Conservation (phyloP, 2,888 invertebrate species). For the Synanthedon vespiformis region DNA sequence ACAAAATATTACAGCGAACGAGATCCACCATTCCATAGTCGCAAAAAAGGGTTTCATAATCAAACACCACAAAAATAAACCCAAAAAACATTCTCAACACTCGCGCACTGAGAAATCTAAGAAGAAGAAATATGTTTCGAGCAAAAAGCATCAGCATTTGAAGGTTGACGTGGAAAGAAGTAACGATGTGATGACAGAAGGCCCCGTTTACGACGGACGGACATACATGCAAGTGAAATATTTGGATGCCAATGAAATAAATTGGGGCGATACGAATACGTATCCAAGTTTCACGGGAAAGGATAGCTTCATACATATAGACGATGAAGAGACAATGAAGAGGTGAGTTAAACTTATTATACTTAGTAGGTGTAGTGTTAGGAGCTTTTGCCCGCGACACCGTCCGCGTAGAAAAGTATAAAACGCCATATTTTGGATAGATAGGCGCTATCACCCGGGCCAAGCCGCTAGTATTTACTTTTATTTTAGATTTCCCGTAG, state of each 20-base stretch:
- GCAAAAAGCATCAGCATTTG: conserved; percentile 34
- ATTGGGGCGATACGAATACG: conserved; percentile 54
- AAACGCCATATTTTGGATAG: too few relatives aligned
- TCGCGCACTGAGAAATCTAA: conserved; percentile 37
- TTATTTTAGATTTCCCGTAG: too few relatives aligned
- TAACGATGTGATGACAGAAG: conserved; percentile 39
- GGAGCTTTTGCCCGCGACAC: too few relatives aligned
- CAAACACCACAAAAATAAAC: conserved; percentile 38
- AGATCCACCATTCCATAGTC: conserved; percentile 45
- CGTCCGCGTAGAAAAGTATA: too few relatives aligned
- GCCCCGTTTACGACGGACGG: conserved; percentile 42
- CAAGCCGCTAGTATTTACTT: too few relatives aligned
- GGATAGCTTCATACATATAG: conserved; percentile 89
- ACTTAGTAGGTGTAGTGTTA: too few relatives aligned
- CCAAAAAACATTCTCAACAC: conserved; percentile 36
- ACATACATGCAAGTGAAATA: conserved; percentile 66
- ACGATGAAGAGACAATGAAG: conserved; percentile 87
- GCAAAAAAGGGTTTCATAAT: conserved; percentile 51
- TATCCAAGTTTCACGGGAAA: conserved; percentile 85
- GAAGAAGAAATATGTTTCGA: conserved; percentile 33
- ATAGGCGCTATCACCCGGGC: too few relatives aligned
- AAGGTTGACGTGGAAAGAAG: conserved; percentile 23
- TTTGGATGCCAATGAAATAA: conserved; percentile 46
- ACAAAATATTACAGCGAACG: conserved; percentile 34
- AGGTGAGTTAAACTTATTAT: conserved; percentile 64